phyloP scores from a whole-genome alignment of 2,797 vertebrate genomes.

The Antennarius maculatus region DNA sequence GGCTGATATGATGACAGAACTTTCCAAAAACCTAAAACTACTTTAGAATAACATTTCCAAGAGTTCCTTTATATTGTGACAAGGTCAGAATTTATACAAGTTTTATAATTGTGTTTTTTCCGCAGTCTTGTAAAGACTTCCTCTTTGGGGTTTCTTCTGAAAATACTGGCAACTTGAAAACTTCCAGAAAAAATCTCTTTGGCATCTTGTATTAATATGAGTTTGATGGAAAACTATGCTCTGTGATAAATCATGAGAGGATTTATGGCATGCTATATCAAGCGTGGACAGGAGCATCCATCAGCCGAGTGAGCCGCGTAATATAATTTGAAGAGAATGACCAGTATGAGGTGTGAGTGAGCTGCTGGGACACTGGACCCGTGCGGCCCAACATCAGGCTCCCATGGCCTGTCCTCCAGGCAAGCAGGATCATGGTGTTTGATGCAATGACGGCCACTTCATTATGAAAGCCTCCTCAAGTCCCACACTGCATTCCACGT shows the following conservation, averaged over 20 bases:
- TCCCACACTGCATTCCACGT: slow-evolving; percentile 86
- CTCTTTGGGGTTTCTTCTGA: slow-evolving; percentile 14
- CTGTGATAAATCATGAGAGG: slow-evolving; percentile 13
- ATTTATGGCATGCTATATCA: background rate
- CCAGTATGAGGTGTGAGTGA: slow-evolving; percentile 67
- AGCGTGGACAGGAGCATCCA: slow-evolving; percentile 15
- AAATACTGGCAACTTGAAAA: slow-evolving; percentile 17
- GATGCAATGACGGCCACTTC: slow-evolving; percentile 85
- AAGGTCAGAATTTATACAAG: slow-evolving; percentile 1
- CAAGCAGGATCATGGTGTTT: slow-evolving; percentile 76
- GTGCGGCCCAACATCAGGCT: slow-evolving; percentile 51
- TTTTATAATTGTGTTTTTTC: slow-evolving; percentile 15
- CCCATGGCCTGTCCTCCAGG: slow-evolving; percentile 52
- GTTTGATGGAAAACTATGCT: background rate
- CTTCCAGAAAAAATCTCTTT: slow-evolving; percentile 1
- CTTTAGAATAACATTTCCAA: background rate
- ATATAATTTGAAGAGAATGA: slow-evolving; percentile 48
- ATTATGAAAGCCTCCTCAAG: slow-evolving; percentile 84
- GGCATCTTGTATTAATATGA: background rate
- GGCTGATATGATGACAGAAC: slow-evolving; percentile 39
- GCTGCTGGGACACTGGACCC: slow-evolving; percentile 44
- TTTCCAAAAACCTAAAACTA: slow-evolving; percentile 10
- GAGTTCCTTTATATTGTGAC: slow-evolving; percentile 17
- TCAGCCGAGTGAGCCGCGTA: slow-evolving; percentile 27
- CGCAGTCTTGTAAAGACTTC: slow-evolving; percentile 8